Evolutionary conservation across 1,140 invertebrate genomes (phyloP), one percentile per base, ranked within the genome.

Genomic region (Anoplolepis gracilipes): DNA sequence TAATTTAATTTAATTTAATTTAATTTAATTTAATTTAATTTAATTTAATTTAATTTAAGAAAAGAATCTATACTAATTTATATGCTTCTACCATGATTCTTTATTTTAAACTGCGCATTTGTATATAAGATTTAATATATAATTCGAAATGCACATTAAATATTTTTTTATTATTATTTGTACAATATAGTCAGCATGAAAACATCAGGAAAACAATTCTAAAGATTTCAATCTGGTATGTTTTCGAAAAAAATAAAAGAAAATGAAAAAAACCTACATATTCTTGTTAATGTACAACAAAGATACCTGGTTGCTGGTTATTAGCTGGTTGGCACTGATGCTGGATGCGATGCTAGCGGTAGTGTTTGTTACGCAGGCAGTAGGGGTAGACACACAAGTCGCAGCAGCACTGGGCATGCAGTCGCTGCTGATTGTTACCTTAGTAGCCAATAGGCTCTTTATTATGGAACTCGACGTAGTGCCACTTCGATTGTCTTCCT

Each of bases 391-490:
- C 95, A 93, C 94, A 95, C 87, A 94, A 93, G 93, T 93, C 81
- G 93, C 92, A 92, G 92, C 93, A 93, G 93, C 92, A 91, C 92
- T 94, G 95, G 95, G 90, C 96, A 96, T 96, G 95, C 96, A 96
- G 93, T 96, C 95, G 92, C 94, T 94, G 93, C 93, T 94, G 93
- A 94, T 91, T 87, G 96, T 97, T 95, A 98, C 97, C 96, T 98
- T 98, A 94, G 97, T 98, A 87, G 97, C 98, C 94, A 98, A 95
- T 77, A 98, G 96, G 95, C 97, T 98, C 95, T 98, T 98, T 92
- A 98, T 98, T 90, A 98, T 96, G 81, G 97, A 97, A 90, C 96
- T 96, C 72, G 94, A 94, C 36, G 94, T 94, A 33, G 94, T 91
- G 75, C 92, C 93, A 73, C 85, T 87, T 90, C 93, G 90, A 65